phyloP scores from a whole-genome alignment of 2,113 vertebrate species.

The Typhlomys cinereus region DNA sequence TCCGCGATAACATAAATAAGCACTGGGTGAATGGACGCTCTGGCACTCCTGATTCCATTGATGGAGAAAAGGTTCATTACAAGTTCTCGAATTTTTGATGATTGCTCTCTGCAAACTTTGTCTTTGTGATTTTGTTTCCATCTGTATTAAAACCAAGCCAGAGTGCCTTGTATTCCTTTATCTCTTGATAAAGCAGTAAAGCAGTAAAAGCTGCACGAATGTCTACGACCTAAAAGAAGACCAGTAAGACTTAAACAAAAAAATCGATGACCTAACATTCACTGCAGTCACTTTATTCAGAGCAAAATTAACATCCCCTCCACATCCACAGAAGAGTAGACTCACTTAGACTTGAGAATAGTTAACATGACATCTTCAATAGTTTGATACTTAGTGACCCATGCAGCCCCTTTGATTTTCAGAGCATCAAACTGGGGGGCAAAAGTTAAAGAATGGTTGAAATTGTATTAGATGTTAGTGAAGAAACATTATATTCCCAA shows the following conservation, averaged over 20 bases:
- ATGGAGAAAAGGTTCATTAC: not conserved
- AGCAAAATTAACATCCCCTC: not conserved
- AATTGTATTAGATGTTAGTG: not conserved
- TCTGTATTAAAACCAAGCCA: not conserved
- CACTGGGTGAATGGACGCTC: not conserved
- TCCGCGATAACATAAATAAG: constrained; percentile 47
- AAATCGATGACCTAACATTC: not conserved
- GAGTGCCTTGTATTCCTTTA: not conserved
- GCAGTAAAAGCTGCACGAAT: not conserved
- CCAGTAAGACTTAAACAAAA: not conserved
- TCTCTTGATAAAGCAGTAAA: no score
- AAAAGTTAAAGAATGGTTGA: not conserved
- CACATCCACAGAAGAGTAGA: not conserved
- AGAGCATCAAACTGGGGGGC: accelerated
- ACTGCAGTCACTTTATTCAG: not conserved
- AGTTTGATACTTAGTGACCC: not conserved
- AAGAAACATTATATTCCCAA: not conserved
- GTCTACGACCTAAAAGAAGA: not conserved
- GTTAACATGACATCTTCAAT: not conserved
- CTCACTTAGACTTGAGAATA: not conserved
- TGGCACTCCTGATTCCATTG: not conserved
- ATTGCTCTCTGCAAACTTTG: not conserved
- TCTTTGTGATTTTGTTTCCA: not conserved
- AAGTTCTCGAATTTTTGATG: not conserved
- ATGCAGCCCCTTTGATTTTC: not conserved